A percentile compares a stretch with the other conserved stretches of the same genome.
Conservation (phyloP, 2,113 vertebrate species). For the Irena cyanogastra region DNA sequence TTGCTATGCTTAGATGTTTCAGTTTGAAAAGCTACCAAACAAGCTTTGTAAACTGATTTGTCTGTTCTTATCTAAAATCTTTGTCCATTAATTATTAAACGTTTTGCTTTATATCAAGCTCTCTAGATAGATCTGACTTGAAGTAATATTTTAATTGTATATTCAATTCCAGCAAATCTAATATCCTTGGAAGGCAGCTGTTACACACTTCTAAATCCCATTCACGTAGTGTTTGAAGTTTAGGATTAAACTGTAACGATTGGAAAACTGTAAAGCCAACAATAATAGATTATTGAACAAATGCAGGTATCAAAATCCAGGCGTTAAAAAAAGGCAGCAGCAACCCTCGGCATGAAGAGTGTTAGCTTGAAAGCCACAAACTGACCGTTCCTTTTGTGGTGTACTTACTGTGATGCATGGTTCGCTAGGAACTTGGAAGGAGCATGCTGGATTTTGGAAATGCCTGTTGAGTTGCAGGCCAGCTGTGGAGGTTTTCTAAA, state of each 20-base stretch:
- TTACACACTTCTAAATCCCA: not conserved
- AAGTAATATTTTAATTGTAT: not conserved
- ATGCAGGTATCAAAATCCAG: not conserved
- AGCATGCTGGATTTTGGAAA: not conserved
- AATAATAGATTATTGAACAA: not conserved
- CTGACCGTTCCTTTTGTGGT: not conserved
- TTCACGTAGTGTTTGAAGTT: not conserved
- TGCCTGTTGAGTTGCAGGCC: not conserved
- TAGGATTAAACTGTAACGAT: not conserved
- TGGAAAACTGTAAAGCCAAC: not conserved
- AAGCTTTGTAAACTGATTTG: not conserved
- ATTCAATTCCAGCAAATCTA: not conserved
- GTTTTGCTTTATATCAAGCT: not conserved
- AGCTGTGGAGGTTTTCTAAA: not conserved
- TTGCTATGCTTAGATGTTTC: not conserved
- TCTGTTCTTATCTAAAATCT: not conserved
- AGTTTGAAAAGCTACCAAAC: not conserved
- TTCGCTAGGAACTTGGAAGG: not conserved
- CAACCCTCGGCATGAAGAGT: not conserved
- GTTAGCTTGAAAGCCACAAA: not conserved
- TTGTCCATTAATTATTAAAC: not conserved
- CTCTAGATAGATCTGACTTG: not conserved
- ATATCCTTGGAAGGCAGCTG: not conserved
- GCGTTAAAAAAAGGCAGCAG: not conserved
- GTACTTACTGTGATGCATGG: not conserved